Evolutionary conservation across 1,140 invertebrate genomes (phyloP), one percentile per base, ranked within the genome.

Genomic region (Homarus americanus): DNA sequence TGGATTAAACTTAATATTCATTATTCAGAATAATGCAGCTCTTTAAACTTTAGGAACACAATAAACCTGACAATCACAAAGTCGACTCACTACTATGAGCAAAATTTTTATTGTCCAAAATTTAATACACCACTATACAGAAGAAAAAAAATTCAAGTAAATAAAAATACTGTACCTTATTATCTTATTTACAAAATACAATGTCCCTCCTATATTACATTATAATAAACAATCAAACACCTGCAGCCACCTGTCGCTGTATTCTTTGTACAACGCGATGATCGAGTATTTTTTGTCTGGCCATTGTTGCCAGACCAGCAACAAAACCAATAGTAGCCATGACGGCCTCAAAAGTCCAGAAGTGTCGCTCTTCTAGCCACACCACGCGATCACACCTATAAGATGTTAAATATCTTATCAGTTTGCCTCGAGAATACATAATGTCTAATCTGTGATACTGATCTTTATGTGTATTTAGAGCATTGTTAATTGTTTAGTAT

Each of bases 301-400:
- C 80, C 63, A 91, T 41, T 20, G 91, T 91, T 36, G 79, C 84
- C 10, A 87, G n/a, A 2, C 91, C 84, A 28, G 84, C 80, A 12
- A 78, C 79, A 10, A 91, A 20, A 0, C 91, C 91, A 28, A 91
- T 20, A 12, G 63, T 36, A 20, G 40, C 53, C 85, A 87, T 58
- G 34, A 91, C 49, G 20, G 84, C 69, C 73, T 91, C 91, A 63
- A 91, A 91, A 4, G 58, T 87, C 80, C 84, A 87, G 69, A 91
- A 91, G 72, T 91, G 84, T 24, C 69, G 84, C 82, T 91, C 91
- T 28, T 91, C 91, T n/a, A 91, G 24, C 91, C 91, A 91, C 49
- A 91, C 72, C 34, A 91, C 91, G 66, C 91, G 84, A 44, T 91
- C 91, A 82, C 91, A 91, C 49, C 91, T 91, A 78, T 7, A 91